Evolutionary conservation across 2,797 vertebrate species (phyloP).

Genomic region (Fratercula arctica): DNA sequence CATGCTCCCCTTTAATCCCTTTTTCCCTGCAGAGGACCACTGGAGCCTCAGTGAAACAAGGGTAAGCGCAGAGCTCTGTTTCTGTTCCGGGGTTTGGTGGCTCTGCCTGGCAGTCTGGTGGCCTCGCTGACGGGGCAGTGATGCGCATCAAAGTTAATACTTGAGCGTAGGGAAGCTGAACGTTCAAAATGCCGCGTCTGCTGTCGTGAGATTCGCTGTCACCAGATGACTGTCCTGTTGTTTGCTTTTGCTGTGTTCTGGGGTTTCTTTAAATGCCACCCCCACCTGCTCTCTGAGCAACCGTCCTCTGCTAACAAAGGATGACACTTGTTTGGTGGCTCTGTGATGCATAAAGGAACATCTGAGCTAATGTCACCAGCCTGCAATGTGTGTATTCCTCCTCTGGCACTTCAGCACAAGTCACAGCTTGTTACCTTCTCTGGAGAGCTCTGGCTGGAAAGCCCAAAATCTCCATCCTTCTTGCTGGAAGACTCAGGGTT

Average conservation of each 20-base stretch:
- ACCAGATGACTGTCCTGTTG: not conserved
- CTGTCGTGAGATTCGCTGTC: not conserved
- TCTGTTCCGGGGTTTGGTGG: not conserved
- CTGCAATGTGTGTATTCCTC: not conserved
- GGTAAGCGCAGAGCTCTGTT: not conserved
- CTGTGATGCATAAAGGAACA: not conserved
- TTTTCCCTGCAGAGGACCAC: rapidly evolving
- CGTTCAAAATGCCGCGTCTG: not conserved
- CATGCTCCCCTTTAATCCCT: rapidly evolving
- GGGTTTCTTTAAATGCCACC: not conserved
- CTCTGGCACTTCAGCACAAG: not conserved
- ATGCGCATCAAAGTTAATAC: not conserved
- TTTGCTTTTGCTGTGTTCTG: not conserved
- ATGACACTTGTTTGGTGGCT: not conserved
- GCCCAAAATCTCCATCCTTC: not conserved
- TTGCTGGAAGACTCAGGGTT: not conserved
- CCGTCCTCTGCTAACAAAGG: not conserved
- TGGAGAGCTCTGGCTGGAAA: not conserved
- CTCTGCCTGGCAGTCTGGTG: not conserved
- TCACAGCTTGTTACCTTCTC: not conserved
- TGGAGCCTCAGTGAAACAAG: not conserved
- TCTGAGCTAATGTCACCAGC: not conserved
- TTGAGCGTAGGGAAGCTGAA: not conserved
- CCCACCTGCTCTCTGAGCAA: not conserved
- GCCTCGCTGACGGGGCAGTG: not conserved